phyloP scores from a whole-genome alignment of 2,888 invertebrate species.

The Margaritifera margaritifera region DNA sequence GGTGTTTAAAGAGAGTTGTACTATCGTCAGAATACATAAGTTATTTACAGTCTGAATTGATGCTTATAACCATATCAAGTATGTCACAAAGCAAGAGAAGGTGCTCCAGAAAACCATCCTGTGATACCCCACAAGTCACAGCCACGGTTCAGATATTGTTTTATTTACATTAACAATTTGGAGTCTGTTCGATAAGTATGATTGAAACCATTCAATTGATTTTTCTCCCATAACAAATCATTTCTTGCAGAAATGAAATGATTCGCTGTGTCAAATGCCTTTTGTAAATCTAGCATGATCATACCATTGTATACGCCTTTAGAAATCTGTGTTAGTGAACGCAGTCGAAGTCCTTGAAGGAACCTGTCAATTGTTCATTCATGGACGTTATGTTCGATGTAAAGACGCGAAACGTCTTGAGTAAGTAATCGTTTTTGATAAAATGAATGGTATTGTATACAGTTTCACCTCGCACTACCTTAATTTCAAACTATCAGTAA shows the following conservation, averaged over 20 bases:
- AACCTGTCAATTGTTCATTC: too few relatives aligned
- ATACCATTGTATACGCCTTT: slow-evolving; percentile 14
- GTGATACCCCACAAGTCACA: neutral
- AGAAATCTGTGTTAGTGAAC: too few relatives aligned
- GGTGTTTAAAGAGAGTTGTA: slow-evolving; percentile 5
- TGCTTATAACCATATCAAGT: slow-evolving; percentile 7
- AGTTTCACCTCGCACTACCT: too few relatives aligned
- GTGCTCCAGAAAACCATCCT: slow-evolving; percentile 1
- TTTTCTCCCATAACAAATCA: slow-evolving; percentile 1
- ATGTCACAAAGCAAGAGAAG: slow-evolving; percentile 2
- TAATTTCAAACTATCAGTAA: too few relatives aligned
- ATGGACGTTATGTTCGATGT: too few relatives aligned
- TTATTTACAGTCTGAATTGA: slow-evolving; percentile 9
- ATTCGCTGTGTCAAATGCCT: slow-evolving; percentile 8
- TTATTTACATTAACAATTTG: slow-evolving; percentile 4
- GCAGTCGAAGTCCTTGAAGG: too few relatives aligned
- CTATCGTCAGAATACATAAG: slow-evolving; percentile 9
- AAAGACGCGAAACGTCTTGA: too few relatives aligned
- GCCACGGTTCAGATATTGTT: neutral
- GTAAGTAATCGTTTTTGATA: too few relatives aligned
- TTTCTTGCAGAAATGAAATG: neutral
- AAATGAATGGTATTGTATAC: too few relatives aligned
- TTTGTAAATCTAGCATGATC: slow-evolving; percentile 10
- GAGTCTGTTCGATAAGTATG: slow-evolving; percentile 6
- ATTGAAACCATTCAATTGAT: slow-evolving; percentile 4